phyloP scores from a whole-genome alignment of 2,797 vertebrate species.

The Sciurus vulgaris region DNA sequence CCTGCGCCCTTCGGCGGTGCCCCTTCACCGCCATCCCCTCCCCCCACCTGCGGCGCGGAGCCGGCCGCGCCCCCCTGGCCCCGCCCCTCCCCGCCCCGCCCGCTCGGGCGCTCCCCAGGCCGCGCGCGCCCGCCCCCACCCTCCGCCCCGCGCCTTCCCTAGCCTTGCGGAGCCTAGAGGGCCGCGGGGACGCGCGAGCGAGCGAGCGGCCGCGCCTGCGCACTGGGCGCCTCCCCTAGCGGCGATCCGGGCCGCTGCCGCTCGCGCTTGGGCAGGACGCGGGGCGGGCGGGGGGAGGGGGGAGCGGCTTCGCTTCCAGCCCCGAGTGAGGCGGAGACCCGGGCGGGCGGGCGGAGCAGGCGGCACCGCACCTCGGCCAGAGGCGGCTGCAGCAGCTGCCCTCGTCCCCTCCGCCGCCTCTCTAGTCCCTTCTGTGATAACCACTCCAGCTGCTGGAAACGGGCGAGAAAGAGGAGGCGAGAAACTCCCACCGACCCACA shows the following conservation, averaged over 20 bases:
- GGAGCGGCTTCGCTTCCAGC: conserved; percentile 81
- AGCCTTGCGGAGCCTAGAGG: background rate
- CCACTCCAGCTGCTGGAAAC: conserved; percentile 64
- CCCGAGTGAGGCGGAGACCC: conserved; percentile 82
- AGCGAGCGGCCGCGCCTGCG: conserved; percentile 83
- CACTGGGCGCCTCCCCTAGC: conserved; percentile 83
- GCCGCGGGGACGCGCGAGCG: conserved; percentile 50
- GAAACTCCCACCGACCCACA: conserved; percentile 83
- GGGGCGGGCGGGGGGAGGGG: conserved; percentile 79
- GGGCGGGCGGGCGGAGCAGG: conserved; percentile 79
- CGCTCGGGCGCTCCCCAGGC: background rate
- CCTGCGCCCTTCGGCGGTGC: conserved; percentile 77
- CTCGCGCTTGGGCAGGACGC: conserved; percentile 80
- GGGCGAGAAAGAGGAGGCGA: conserved; percentile 68
- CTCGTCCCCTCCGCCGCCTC: conserved; percentile 46
- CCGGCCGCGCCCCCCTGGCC: background rate
- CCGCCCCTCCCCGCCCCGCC: background rate
- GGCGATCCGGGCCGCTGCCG: conserved; percentile 82
- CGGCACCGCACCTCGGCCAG: conserved; percentile 79
- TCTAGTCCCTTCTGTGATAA: conserved; percentile 14
- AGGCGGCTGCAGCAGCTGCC: conserved; percentile 77
- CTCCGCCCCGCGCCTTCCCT: background rate
- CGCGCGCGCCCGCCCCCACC: background rate
- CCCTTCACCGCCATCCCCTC: background rate
- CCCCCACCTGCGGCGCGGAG: conserved; percentile 12